Evolutionary conservation across 2,113 vertebrate species (phyloP).

Genomic region (Apteryx mantelli): DNA sequence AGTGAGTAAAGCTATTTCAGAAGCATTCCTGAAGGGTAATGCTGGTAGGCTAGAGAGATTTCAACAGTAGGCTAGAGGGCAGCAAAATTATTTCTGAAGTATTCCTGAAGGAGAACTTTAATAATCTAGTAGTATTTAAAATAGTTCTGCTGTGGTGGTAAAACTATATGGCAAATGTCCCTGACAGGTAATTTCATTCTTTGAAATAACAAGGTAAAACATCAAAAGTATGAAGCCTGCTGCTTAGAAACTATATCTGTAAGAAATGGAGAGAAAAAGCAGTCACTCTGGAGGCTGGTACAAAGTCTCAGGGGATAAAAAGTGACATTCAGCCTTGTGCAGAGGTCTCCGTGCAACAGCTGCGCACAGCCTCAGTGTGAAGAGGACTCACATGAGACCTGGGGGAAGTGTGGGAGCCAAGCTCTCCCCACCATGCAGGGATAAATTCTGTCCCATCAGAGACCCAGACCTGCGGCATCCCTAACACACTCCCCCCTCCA

Average conservation of each 20-base stretch:
- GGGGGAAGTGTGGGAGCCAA: not conserved
- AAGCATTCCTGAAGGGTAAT: constrained; percentile 69
- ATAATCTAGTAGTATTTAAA: constrained; percentile 77
- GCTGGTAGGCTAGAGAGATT: constrained; percentile 55
- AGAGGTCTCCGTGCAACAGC: not conserved
- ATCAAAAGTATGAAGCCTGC: not conserved
- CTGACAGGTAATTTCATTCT: constrained; percentile 52
- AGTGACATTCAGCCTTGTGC: not conserved
- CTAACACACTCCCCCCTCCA: rapidly evolving
- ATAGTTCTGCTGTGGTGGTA: constrained; percentile 67
- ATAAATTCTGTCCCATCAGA: rapidly evolving
- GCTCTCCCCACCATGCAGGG: rapidly evolving
- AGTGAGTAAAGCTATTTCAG: constrained; percentile 72
- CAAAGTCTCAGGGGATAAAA: not conserved
- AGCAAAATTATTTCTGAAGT: constrained; percentile 74
- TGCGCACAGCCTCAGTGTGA: rapidly evolving
- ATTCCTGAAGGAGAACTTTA: constrained; percentile 75
- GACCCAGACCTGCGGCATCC: not conserved
- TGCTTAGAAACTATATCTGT: not conserved
- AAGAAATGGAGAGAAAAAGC: not conserved
- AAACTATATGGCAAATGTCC: constrained; percentile 55
- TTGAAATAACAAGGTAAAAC: constrained; percentile 49
- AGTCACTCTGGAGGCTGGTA: not conserved
- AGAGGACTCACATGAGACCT: not conserved
- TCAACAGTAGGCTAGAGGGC: constrained; percentile 69